These are phyloP conservation scores for Leptinotarsa defecta DNA, from an alignment of 1,140 invertebrate species.

Conservation along the genomic window DNA sequence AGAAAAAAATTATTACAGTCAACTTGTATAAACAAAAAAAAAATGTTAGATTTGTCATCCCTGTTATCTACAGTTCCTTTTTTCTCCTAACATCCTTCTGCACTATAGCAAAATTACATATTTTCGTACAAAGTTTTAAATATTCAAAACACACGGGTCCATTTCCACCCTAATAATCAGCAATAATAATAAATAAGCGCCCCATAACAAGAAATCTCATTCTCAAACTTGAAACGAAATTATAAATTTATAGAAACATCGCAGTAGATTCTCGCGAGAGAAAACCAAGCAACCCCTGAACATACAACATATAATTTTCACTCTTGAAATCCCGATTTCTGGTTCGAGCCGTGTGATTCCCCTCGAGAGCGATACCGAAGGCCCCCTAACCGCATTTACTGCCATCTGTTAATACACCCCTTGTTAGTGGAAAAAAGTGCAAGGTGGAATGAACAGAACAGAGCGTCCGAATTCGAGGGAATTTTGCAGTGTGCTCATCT, in stretches of 20 bases:
- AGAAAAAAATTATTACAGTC: no score
- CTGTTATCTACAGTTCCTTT: no score
- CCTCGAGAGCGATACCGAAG: constrained; percentile 4
- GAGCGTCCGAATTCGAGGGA: not conserved
- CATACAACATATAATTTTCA: not conserved
- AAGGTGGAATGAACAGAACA: not conserved
- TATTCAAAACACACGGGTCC: constrained; percentile 2
- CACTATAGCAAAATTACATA: no score
- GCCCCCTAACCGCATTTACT: constrained; percentile 4
- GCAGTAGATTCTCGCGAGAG: not conserved
- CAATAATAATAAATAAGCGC: not conserved
- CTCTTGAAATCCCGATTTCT: constrained; percentile 2
- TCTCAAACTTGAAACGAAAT: not conserved
- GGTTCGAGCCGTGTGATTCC: not conserved
- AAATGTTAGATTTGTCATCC: no score
- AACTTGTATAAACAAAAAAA: no score
- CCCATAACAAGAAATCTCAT: constrained; percentile 3
- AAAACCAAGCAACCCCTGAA: not conserved
- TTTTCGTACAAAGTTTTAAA: not conserved
- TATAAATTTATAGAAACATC: constrained; percentile 5
- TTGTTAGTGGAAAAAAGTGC: not conserved
- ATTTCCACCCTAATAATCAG: not conserved
- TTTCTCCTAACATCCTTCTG: no score
- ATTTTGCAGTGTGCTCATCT: not conserved
- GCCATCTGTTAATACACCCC: constrained; percentile 5